Conservation (phyloP, 2,888 invertebrate species). For the Strigamia transsilvanica region DNA sequence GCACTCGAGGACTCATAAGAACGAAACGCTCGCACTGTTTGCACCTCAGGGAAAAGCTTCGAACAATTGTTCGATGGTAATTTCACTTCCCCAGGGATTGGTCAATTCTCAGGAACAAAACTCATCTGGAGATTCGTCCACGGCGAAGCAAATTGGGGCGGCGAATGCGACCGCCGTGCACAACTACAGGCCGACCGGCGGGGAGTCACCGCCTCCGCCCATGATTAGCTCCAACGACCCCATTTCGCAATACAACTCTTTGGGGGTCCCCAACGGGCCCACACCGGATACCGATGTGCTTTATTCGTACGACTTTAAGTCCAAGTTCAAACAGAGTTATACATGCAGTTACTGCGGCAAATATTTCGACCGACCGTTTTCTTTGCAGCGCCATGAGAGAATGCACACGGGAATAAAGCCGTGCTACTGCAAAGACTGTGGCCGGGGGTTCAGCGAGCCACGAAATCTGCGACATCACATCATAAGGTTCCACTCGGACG, state of each 20-base stretch:
- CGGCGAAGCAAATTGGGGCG: background rate
- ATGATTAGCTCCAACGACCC: constrained; percentile 44
- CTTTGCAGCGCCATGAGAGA: constrained; percentile 64
- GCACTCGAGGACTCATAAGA: constrained; percentile 53
- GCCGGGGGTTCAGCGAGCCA: constrained; percentile 63
- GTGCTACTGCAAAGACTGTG: constrained; percentile 63
- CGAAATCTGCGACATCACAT: constrained; percentile 64
- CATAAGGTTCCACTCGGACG: constrained; percentile 62
- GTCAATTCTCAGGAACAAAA: constrained; percentile 44
- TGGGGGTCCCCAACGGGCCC: background rate
- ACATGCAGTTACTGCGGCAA: constrained; percentile 63
- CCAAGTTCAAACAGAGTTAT: constrained; percentile 54
- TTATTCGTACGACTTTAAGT: constrained; percentile 51
- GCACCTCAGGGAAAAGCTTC: constrained; percentile 44
- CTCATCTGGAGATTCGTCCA: constrained; percentile 44
- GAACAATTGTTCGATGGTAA: constrained; percentile 22
- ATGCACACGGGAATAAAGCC: constrained; percentile 64
- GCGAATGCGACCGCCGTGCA: background rate
- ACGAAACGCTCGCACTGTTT: background rate
- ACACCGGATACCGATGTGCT: constrained; percentile 46
- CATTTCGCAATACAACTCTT: constrained; percentile 49
- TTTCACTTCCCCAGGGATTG: constrained; percentile 34
- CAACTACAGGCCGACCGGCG: constrained; percentile 4
- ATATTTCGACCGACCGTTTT: constrained; percentile 62
- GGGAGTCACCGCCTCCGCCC: constrained; percentile 46